Conservation (phyloP, 2,888 invertebrate genomes). For the Dromius quadrimaculatus region DNA sequence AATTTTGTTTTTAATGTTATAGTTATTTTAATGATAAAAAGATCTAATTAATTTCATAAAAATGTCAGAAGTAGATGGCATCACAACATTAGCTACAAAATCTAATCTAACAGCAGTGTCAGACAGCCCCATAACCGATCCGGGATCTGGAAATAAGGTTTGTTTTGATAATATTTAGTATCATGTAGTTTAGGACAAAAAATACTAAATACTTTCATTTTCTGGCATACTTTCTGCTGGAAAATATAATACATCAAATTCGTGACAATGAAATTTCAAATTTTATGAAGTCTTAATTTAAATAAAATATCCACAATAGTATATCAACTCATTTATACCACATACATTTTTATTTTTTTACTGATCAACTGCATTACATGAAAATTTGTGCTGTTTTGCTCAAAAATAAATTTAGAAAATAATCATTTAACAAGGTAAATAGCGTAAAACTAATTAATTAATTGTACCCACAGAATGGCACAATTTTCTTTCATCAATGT, state of each 20-base stretch:
- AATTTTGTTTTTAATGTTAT: conserved; percentile 3
- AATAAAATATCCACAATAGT: conserved; percentile 22
- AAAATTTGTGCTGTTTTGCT: conserved; percentile 46
- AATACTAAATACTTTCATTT: conserved; percentile 5
- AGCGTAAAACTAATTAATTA: conserved; percentile 4
- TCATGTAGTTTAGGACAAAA: background rate
- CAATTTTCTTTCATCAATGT: conserved; percentile 48
- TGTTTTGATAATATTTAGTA: conserved; percentile 53
- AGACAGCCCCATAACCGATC: conserved; percentile 83
- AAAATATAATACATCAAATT: conserved; percentile 23
- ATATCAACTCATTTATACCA: conserved; percentile 33
- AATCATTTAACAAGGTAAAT: conserved; percentile 2
- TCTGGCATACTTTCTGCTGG: conserved; percentile 3
- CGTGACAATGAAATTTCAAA: conserved; percentile 30
- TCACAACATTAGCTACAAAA: conserved; percentile 59
- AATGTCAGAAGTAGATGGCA: conserved; percentile 51
- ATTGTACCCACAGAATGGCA: conserved; percentile 44
- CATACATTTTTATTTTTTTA: conserved; percentile 33
- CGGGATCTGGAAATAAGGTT: conserved; percentile 75
- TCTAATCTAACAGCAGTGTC: conserved; percentile 71
- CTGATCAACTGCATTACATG: conserved; percentile 42
- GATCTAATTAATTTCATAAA: conserved; percentile 21
- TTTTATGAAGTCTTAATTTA: conserved; percentile 33
- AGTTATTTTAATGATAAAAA: conserved; percentile 32
- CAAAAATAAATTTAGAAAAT: background rate